A percentile compares a stretch with the other conserved stretches of the same genome.
phyloP scores from a whole-genome alignment of 1,140 invertebrate genomes.

The Pseudomyrmex pallidus region DNA sequence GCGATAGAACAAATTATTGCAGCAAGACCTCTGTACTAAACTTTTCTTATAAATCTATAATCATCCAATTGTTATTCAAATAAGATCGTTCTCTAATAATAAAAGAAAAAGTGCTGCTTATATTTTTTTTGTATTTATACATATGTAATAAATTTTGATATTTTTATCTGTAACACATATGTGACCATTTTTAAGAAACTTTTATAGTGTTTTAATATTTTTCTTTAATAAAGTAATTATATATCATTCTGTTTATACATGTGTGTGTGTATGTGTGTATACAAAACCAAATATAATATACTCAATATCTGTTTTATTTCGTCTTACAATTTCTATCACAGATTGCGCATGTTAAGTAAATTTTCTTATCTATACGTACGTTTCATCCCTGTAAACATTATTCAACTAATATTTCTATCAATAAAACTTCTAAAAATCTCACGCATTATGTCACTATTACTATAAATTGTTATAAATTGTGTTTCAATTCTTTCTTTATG shows the following conservation, averaged over 20 bases:
- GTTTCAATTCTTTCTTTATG: neutral
- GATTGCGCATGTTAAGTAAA: constrained; percentile 51
- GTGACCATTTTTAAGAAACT: neutral
- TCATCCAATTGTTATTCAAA: neutral
- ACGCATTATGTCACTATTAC: constrained; percentile 1
- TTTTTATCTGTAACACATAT: neutral
- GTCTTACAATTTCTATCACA: constrained; percentile 64
- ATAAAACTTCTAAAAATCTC: constrained; percentile 54
- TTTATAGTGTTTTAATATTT: neutral
- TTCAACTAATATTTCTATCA: constrained; percentile 43
- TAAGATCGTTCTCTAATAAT: constrained; percentile 50
- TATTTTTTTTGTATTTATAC: constrained; percentile 5
- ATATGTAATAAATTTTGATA: constrained; percentile 5
- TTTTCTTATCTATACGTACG: constrained; percentile 26
- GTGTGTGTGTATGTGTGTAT: constrained; percentile 34
- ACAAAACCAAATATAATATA: constrained; percentile 35
- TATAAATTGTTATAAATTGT: constrained; percentile 24
- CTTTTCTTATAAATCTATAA: constrained; percentile 6
- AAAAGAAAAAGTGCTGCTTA: constrained; percentile 6
- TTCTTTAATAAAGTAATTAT: neutral
- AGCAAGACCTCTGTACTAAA: constrained; percentile 15
- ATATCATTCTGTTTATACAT: constrained; percentile 16
- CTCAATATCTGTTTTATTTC: constrained; percentile 43
- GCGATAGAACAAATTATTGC: constrained; percentile 13
- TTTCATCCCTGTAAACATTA: neutral